phyloP scores from a whole-genome alignment of 2,888 invertebrate species.

The Drosophila imparisetae region DNA sequence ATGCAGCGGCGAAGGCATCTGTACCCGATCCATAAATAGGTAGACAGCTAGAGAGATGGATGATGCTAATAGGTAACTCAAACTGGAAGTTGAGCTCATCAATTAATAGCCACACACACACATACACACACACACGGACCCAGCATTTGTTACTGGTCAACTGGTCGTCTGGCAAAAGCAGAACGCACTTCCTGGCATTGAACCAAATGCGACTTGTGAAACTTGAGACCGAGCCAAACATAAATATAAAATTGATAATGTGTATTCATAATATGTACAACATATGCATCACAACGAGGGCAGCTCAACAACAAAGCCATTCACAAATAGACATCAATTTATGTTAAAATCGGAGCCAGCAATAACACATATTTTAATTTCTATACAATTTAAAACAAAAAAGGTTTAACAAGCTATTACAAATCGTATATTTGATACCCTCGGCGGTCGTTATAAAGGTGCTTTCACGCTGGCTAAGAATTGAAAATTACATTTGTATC shows the following conservation, averaged over 20 bases:
- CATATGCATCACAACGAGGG: conserved; percentile 34
- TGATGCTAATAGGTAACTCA: conserved; percentile 47
- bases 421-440: background rate
- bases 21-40: conserved; percentile 9
- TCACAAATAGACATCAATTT: background rate
- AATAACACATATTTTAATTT: background rate
- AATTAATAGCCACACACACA: conserved; percentile 55
- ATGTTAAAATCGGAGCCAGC: background rate
- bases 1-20: conserved; percentile 9
- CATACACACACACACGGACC: conserved; percentile 10
- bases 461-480: background rate
- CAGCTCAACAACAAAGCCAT: conserved; percentile 18
- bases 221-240: conserved; percentile 48
- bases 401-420: background rate
- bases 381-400: background rate
- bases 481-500: background rate
- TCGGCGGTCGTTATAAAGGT: background rate
- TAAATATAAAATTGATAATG: conserved; percentile 61
- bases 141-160: conserved; percentile 36
- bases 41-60: conserved; percentile 8
- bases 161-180: conserved; percentile 59
- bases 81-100: conserved; percentile 49
- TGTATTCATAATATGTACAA: conserved; percentile 22
- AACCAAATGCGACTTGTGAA: conserved; percentile 67
- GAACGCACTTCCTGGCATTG: conserved; percentile 77